These are phyloP conservation scores for Agraylea sexmaculata DNA, from an alignment of 1,140 invertebrate genomes.

Conservation along the genomic window DNA sequence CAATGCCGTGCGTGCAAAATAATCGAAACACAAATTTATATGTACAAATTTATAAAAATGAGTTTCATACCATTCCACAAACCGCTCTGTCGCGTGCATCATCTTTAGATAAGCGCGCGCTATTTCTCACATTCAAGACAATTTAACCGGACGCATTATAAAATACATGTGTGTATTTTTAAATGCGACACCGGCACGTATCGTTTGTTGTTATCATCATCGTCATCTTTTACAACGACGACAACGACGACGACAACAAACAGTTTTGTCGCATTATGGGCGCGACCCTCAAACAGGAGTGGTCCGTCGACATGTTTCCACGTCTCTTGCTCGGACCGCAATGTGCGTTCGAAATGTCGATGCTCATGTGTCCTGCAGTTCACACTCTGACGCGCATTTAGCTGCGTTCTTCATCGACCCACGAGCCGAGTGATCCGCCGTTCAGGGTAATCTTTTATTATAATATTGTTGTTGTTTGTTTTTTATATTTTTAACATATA, in stretches of 20 bases:
- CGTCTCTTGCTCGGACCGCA: slow-evolving; percentile 35
- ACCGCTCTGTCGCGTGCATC: no score
- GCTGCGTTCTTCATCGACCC: slow-evolving; percentile 74
- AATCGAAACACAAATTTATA: no score
- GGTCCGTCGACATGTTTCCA: slow-evolving; percentile 25
- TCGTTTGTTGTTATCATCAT: no score
- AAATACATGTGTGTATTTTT: no score
- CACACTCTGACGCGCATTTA: slow-evolving; percentile 64
- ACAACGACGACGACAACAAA: not conserved
- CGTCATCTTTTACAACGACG: not conserved
- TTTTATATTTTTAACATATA: no score
- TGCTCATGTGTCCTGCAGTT: slow-evolving; percentile 74
- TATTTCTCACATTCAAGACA: no score
- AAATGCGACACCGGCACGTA: slow-evolving; percentile 9
- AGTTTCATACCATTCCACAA: no score
- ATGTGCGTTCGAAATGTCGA: slow-evolving; percentile 72
- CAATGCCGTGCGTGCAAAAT: no score
- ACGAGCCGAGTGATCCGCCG: slow-evolving; percentile 63
- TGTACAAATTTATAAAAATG: no score
- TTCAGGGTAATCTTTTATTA: slow-evolving; percentile 36
- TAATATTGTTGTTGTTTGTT: no score
- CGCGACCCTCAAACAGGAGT: slow-evolving; percentile 41
- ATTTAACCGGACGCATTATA: no score
- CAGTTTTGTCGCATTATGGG: slow-evolving; percentile 20
- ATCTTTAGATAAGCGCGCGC: no score